Evolutionary conservation across 2,113 vertebrate genomes (phyloP).

Genomic region (Eubucco bourcierii): DNA sequence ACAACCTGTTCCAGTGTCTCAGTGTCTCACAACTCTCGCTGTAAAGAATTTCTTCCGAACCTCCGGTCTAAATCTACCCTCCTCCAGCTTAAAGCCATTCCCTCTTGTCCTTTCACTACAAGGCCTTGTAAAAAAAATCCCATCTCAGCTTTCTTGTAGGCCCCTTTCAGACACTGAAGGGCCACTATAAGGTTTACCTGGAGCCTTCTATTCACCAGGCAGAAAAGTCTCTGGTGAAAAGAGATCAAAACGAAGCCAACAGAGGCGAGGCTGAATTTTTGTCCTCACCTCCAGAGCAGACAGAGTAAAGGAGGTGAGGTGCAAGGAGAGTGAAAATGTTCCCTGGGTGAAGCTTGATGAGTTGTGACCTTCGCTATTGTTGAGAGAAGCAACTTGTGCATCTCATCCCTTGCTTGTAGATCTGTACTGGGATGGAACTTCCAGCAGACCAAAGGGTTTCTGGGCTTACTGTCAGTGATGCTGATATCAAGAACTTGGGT

Average conservation of each 20-base stretch:
- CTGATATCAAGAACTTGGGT: neutral
- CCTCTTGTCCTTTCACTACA: no score
- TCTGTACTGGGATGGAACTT: neutral
- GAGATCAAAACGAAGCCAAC: neutral
- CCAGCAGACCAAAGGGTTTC: neutral
- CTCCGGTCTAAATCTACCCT: no score
- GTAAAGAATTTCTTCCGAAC: no score
- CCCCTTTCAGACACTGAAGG: no score
- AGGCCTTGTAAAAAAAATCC: no score
- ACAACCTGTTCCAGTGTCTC: no score
- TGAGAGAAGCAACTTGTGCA: fast-evolving
- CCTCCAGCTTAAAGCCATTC: no score
- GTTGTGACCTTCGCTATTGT: neutral
- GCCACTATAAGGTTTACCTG: no score
- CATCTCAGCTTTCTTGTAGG: no score
- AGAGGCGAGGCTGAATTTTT: neutral
- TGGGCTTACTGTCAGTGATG: neutral
- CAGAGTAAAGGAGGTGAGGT: neutral
- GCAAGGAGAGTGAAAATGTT: neutral
- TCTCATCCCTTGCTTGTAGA: neutral
- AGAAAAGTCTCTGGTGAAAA: no score
- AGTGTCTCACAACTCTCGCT: no score
- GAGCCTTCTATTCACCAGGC: no score
- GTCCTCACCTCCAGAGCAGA: neutral
- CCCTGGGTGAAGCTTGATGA: fast-evolving